Evolutionary conservation across 2,888 invertebrate species (phyloP).

Genomic region (Podotricha telesiphe): DNA sequence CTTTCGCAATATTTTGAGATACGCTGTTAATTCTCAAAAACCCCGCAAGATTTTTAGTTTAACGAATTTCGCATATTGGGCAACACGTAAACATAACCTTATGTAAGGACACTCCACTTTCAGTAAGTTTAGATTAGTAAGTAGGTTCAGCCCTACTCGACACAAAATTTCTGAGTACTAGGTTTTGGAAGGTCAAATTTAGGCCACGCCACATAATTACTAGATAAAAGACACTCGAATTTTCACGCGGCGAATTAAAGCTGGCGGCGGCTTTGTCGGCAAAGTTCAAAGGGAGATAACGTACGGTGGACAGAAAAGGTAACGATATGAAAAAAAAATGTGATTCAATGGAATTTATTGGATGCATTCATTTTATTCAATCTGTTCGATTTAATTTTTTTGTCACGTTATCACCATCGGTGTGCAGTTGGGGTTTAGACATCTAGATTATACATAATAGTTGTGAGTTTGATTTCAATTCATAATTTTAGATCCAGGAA

Average conservation of each 20-base stretch:
- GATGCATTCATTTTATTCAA: neutral
- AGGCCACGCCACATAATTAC: constrained; percentile 44
- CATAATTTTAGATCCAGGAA: no score
- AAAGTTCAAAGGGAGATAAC: constrained; percentile 53
- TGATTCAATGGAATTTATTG: constrained; percentile 26
- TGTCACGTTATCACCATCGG: neutral
- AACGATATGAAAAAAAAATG: constrained; percentile 19
- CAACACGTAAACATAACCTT: no score
- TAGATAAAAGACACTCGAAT: constrained; percentile 52
- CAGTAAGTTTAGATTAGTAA: no score
- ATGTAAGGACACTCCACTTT: no score
- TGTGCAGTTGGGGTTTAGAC: no score
- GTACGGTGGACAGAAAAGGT: constrained; percentile 44
- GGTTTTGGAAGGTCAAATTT: constrained; percentile 37
- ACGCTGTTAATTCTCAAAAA: no score
- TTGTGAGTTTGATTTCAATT: no score
- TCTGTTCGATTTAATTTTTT: neutral
- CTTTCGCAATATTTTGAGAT: no score
- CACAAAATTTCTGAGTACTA: constrained; percentile 15
- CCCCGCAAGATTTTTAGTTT: no score
- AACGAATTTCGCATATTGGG: no score
- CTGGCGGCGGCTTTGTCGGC: constrained; percentile 59
- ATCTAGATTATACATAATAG: no score
- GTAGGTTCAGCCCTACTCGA: neutral
- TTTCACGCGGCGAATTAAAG: constrained; percentile 58